phyloP scores from a whole-genome alignment of 2,113 vertebrate genomes.

The Aptenodytes forsteri region DNA sequence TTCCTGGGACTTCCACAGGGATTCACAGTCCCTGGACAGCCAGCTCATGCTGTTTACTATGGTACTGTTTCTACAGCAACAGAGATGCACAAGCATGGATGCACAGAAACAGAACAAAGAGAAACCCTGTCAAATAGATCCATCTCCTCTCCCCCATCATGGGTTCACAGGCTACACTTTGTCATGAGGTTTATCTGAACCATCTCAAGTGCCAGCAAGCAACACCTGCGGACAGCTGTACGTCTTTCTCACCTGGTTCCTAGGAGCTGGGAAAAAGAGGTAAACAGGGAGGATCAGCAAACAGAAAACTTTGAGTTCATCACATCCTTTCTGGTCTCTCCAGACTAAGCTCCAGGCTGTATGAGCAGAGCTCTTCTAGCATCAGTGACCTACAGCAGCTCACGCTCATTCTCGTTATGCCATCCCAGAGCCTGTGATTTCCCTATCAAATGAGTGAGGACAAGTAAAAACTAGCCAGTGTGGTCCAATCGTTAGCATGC shows the following conservation, averaged over 20 bases:
- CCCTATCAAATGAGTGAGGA: background rate
- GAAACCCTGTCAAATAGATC: background rate
- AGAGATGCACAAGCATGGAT: background rate
- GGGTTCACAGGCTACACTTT: background rate
- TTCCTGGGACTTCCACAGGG: background rate
- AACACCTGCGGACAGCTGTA: rapidly evolving
- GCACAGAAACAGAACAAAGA: background rate
- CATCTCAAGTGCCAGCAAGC: background rate
- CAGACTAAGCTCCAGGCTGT: background rate
- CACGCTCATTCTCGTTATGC: rapidly evolving
- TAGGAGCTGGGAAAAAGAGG: background rate
- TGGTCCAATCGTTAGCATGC: background rate
- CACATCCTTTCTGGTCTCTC: background rate
- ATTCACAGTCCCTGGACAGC: background rate
- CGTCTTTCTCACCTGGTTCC: background rate
- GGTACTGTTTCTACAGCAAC: slow-evolving; percentile 27
- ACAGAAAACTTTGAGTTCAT: background rate
- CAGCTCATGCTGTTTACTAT: background rate
- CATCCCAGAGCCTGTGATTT: background rate
- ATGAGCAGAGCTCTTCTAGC: background rate
- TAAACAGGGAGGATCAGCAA: background rate
- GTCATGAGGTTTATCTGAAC: background rate
- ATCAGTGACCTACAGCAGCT: background rate
- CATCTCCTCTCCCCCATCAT: background rate
- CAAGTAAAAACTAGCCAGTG: background rate